Conservation (phyloP, 2,797 vertebrate species). For the Ctenopoma multispine region DNA sequence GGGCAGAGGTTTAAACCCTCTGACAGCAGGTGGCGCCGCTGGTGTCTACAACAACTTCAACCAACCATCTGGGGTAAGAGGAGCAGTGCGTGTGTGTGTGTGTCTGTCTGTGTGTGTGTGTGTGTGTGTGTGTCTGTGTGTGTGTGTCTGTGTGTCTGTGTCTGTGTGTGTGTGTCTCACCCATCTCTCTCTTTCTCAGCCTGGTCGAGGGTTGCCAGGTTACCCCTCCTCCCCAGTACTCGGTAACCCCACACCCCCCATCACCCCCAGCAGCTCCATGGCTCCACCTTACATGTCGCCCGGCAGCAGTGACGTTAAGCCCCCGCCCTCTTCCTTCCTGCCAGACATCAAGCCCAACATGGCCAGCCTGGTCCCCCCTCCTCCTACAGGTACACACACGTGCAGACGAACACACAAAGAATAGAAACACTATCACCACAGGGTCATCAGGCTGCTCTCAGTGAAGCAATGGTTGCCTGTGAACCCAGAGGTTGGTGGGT, state of each 20-base stretch:
- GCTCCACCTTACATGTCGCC: slow-evolving; percentile 87
- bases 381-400: slow-evolving; percentile 80
- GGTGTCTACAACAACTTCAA: slow-evolving; percentile 82
- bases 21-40: slow-evolving; percentile 69
- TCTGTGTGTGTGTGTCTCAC: not conserved
- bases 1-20: slow-evolving; percentile 70
- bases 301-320: slow-evolving; percentile 88
- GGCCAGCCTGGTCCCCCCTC: slow-evolving; percentile 80
- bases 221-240: slow-evolving; percentile 92
- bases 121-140: too few species aligned
- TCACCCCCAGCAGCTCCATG: slow-evolving; percentile 89
- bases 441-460: too few species aligned
- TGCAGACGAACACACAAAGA: slow-evolving; percentile 1
- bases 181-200: slow-evolving; percentile 75
- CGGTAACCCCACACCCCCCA: slow-evolving; percentile 91
- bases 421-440: not conserved
- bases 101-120: too few species aligned
- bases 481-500: too few species aligned
- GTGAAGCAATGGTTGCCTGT: too few species aligned
- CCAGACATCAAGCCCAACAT: slow-evolving; percentile 89
- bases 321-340: slow-evolving; percentile 70
- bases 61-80: slow-evolving; percentile 86
- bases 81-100: not conserved
- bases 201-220: slow-evolving; percentile 87
- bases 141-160: not conserved